Evolutionary conservation across 1,140 invertebrate genomes (phyloP), one percentile per base, ranked within the genome.

Genomic region (Yoshiicerus persimilis): DNA sequence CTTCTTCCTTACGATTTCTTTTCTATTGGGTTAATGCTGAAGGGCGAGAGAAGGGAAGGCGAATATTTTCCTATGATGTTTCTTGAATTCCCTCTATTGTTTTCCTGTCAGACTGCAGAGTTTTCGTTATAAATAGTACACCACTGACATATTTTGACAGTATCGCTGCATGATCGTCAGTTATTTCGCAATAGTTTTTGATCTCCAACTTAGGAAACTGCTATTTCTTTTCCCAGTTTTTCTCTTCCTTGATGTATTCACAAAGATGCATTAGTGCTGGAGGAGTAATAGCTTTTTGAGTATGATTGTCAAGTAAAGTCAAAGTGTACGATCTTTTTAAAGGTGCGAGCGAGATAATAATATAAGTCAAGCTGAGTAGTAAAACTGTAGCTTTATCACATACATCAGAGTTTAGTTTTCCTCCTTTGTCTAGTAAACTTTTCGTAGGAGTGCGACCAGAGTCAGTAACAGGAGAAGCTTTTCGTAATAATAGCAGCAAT

Each of bases 341-440:
- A 80, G 75, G 75, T 32, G 32, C n/a, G 34, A 70, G 11, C 36
- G 34, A 80, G 75, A 80, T 32, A 80, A 70, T 70, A 70, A 36
- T 80, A 80, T 80, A 80, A 80, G 75, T 80, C 75, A 80, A 20
- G 75, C 16, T 6, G 20, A 20, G 75, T 80, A 80, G 27, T 80
- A 80, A 80, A 80, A 80, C 20, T 38, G 34, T 32, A 80, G 11
- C 32, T 23, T 80, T 80, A 80, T 80, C 75, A 80, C 75, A 80
- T 38, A 80, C 75, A 80, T 80, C 75, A 80, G 32, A 80, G 75
- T 80, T 80, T 38, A n/a, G 34, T 80, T 80, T 38, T 80, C 75
- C 75, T 80, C 75, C 75, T 80, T 36, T 80, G 75, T 80, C 30
- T 8, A 38, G 13, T 36, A 80, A 36, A 80, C 34, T 80, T 80